Percentiles rank a stretch among this genome's conserved stretches.
Conservation (phyloP, 2,797 vertebrate species). For the Threskiornis aethiopicus region DNA sequence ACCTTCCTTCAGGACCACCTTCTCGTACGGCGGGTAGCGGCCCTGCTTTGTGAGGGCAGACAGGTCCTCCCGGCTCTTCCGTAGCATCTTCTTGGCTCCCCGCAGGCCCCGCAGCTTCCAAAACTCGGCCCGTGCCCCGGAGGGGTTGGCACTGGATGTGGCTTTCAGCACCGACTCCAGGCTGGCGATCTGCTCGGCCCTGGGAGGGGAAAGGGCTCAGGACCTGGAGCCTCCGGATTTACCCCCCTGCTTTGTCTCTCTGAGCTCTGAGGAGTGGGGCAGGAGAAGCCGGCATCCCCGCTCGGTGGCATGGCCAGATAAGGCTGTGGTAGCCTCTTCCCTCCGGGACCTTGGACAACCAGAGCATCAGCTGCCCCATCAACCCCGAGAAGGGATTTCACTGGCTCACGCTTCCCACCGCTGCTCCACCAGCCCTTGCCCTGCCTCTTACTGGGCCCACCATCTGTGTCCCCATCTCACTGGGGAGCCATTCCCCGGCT, state of each 20-base stretch:
- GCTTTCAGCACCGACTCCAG: constrained; percentile 82
- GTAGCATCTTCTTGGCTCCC: constrained; percentile 86
- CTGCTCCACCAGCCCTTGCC: not conserved
- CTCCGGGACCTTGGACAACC: not conserved
- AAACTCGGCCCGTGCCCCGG: constrained; percentile 89
- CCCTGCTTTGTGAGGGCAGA: constrained; percentile 93
- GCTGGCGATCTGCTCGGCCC: constrained; percentile 89
- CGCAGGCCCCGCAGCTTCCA: constrained; percentile 95
- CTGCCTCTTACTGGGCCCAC: not conserved
- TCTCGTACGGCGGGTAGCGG: constrained; percentile 92
- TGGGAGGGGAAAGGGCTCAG: constrained; percentile 60
- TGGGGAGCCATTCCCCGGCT: not conserved
- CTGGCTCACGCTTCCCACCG: fast-evolving
- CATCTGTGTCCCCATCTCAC: not conserved
- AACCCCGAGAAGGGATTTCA: not conserved
- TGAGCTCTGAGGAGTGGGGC: fast-evolving
- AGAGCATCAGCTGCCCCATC: not conserved
- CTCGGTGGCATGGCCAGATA: fast-evolving
- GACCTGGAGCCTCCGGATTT: not conserved
- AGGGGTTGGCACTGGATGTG: constrained; percentile 55
- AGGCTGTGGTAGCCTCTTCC: not conserved
- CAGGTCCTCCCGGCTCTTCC: constrained; percentile 88
- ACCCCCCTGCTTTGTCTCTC: not conserved
- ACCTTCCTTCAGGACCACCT: constrained; percentile 93
- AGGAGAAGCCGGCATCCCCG: not conserved